Evolutionary conservation across 2,888 invertebrate genomes (phyloP).

Genomic region (Drosophila multiciliata): DNA sequence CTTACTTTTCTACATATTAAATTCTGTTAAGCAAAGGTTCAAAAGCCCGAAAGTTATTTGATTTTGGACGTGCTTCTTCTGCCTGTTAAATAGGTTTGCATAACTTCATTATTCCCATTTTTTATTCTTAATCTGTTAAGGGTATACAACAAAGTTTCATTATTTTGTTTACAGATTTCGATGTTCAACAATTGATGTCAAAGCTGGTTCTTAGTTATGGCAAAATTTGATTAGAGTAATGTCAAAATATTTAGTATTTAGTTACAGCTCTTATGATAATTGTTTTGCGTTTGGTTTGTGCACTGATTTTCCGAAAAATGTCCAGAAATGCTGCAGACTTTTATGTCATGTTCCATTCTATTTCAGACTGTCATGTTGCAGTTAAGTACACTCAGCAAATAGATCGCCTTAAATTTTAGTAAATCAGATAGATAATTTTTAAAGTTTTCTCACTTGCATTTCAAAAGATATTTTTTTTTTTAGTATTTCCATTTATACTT

Average conservation of each 20-base stretch:
- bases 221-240: slow-evolving; percentile 32
- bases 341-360: not conserved
- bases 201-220: slow-evolving; percentile 1
- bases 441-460: not conserved
- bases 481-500: no score
- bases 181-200: slow-evolving; percentile 17
- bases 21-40: not conserved
- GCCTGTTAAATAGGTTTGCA: not conserved
- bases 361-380: not conserved
- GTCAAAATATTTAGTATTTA: slow-evolving; percentile 30
- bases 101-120: not conserved
- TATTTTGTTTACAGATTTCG: slow-evolving; percentile 19
- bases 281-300: slow-evolving; percentile 44
- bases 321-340: slow-evolving; percentile 1
- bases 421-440: not conserved
- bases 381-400: not conserved
- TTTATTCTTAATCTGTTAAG: not conserved
- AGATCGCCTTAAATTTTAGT: not conserved
- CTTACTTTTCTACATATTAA: not conserved
- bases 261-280: slow-evolving; percentile 31
- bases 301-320: slow-evolving; percentile 14
- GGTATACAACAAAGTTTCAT: not conserved
- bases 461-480: no score
- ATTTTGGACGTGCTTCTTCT: not conserved
- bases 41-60: not conserved